Evolutionary conservation across 2,113 vertebrate genomes (phyloP).

Genomic region (Hemichromis elongatus): DNA sequence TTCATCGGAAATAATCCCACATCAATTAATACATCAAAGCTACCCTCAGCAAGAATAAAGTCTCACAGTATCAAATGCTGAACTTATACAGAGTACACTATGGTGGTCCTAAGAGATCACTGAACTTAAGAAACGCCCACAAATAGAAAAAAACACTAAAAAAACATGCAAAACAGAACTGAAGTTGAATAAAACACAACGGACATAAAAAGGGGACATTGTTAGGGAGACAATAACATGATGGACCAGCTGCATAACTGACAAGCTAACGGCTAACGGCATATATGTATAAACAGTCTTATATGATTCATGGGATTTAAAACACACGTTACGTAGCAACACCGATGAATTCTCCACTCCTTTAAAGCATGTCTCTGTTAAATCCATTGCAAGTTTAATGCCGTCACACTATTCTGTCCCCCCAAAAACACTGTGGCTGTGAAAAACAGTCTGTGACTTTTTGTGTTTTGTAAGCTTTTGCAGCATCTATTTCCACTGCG

Average conservation of each 20-base stretch:
- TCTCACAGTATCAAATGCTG: not conserved
- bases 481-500: not conserved
- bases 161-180: not conserved
- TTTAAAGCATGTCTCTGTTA: not conserved
- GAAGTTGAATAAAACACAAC: not conserved
- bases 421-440: not conserved
- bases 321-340: not conserved
- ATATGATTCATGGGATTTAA: not conserved
- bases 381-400: not conserved
- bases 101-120: not conserved
- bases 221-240: not conserved
- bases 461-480: not conserved
- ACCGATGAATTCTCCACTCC: not conserved
- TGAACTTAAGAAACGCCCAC: not conserved
- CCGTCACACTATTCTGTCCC: not conserved
- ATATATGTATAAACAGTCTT: not conserved
- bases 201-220: not conserved
- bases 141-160: rapidly evolving
- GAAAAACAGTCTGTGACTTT: not conserved
- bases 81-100: not conserved
- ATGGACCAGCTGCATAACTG: not conserved
- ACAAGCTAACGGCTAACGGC: not conserved
- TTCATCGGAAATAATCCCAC: not conserved
- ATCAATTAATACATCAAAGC: not conserved
- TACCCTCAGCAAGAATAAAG: not conserved